phyloP scores from a whole-genome alignment of 2,888 invertebrate species.

The Phoenoteleia sp. region DNA sequence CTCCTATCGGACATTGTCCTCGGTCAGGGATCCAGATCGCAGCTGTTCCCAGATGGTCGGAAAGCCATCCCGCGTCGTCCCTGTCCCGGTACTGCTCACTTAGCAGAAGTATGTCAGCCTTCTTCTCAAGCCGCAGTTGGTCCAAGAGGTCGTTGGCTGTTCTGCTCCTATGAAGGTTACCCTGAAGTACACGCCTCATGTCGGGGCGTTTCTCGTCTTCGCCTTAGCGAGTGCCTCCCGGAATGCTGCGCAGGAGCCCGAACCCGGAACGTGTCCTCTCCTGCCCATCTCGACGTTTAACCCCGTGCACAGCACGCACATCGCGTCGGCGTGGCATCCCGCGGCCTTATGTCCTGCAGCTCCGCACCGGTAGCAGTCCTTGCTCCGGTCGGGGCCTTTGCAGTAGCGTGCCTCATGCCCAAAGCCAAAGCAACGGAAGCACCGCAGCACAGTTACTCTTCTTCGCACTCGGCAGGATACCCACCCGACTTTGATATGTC shows the following conservation, averaged over 20 bases:
- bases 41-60: conserved; percentile 49
- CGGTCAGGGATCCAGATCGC: conserved; percentile 52
- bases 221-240: conserved; percentile 42
- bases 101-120: conserved; percentile 9
- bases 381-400: conserved; percentile 64
- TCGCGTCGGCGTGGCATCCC: conserved; percentile 37
- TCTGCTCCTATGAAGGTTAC: conserved; percentile 69
- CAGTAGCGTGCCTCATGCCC: conserved; percentile 42
- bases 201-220: neutral
- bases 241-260: conserved; percentile 39
- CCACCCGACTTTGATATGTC: conserved; percentile 3
- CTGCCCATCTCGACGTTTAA: neutral
- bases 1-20: neutral
- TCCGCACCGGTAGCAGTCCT: conserved; percentile 72
- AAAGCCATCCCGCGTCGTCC: conserved; percentile 17
- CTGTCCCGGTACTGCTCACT: conserved; percentile 34
- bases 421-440: conserved; percentile 53
- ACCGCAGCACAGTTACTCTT: conserved; percentile 43
- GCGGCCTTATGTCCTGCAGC: conserved; percentile 62
- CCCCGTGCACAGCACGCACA: conserved; percentile 68
- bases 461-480: conserved; percentile 52
- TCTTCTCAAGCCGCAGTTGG: conserved; percentile 40
- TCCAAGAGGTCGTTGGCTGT: conserved; percentile 57
- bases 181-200: conserved; percentile 66
- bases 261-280: conserved; percentile 65